Conservation (phyloP, 2,888 invertebrate genomes). For the Oscheius sp. region DNA sequence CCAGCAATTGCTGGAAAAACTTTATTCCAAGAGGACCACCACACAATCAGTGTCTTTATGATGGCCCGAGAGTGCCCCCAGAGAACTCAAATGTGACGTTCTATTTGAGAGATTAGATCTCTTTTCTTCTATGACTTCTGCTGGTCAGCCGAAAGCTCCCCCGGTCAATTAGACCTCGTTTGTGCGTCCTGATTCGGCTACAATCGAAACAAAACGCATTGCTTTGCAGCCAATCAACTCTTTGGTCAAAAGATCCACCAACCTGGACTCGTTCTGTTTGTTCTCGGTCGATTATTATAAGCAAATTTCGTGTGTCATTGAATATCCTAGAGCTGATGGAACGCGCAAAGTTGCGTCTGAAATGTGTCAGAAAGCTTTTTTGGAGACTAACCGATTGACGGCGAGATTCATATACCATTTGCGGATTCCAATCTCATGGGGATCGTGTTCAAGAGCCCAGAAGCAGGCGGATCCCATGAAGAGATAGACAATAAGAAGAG, state of each 20-base stretch:
- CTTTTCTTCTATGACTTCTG: not conserved
- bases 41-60: not conserved
- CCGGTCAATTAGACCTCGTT: slow-evolving; percentile 30
- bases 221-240: slow-evolving; percentile 25
- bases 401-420: slow-evolving; percentile 56
- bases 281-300: slow-evolving; percentile 65
- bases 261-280: slow-evolving; percentile 64
- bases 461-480: slow-evolving; percentile 61
- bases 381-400: slow-evolving; percentile 51
- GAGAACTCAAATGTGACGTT: not conserved
- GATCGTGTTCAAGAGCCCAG: slow-evolving; percentile 53
- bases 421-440: slow-evolving; percentile 49
- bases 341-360: slow-evolving; percentile 57
- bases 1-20: slow-evolving; percentile 54
- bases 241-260: not conserved
- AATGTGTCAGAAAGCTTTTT: not conserved
- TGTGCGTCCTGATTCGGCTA: slow-evolving; percentile 15
- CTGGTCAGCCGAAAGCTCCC: not conserved
- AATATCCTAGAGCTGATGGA: slow-evolving; percentile 61
- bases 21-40: not conserved
- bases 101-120: slow-evolving; percentile 2
- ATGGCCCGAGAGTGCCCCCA: not conserved
- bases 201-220: slow-evolving; percentile 36
- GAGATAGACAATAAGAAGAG: slow-evolving; percentile 45
- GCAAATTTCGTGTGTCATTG: slow-evolving; percentile 64